A percentile compares a stretch with the other conserved stretches of the same genome.
Evolutionary conservation across 2,888 invertebrate genomes (phyloP).

Genomic region (Andrena bicolor): DNA sequence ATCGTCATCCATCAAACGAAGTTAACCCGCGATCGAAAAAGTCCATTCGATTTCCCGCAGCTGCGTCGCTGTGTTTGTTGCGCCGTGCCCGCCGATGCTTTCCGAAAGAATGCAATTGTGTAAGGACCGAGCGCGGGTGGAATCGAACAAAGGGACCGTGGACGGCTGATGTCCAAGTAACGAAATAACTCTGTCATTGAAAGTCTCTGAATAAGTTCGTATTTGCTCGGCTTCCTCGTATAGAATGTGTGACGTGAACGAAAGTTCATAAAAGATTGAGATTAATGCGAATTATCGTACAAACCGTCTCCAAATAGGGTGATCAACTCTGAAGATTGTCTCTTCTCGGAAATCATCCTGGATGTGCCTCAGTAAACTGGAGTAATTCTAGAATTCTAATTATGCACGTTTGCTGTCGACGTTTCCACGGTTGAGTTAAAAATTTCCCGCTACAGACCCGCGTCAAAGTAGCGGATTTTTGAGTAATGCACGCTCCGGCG

Average conservation of each 20-base stretch:
- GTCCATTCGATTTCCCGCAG: slow-evolving; percentile 50
- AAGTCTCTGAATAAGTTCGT: too few species aligned
- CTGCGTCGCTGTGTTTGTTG: neutral
- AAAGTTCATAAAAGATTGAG: too few species aligned
- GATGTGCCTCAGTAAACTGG: neutral
- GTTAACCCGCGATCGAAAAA: slow-evolving; percentile 42
- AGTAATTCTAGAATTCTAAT: neutral
- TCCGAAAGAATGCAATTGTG: slow-evolving; percentile 35
- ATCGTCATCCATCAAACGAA: slow-evolving; percentile 51
- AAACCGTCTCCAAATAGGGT: too few species aligned
- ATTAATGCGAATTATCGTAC: too few species aligned
- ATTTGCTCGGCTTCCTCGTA: too few species aligned
- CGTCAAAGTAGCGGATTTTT: slow-evolving; percentile 45
- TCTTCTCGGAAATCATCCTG: neutral
- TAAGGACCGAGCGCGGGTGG: neutral
- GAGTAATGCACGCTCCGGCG: slow-evolving; percentile 37
- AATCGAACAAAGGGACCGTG: too few species aligned
- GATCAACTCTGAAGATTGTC: neutral
- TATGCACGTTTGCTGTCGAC: neutral
- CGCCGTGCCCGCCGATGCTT: neutral
- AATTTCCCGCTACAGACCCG: neutral
- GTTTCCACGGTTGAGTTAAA: slow-evolving; percentile 10
- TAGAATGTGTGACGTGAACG: too few species aligned
- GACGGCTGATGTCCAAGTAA: neutral
- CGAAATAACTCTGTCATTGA: neutral